A percentile compares a stretch with the other conserved stretches of the same genome.
Conservation (phyloP, 2,888 invertebrate genomes). For the Aquatica leii region DNA sequence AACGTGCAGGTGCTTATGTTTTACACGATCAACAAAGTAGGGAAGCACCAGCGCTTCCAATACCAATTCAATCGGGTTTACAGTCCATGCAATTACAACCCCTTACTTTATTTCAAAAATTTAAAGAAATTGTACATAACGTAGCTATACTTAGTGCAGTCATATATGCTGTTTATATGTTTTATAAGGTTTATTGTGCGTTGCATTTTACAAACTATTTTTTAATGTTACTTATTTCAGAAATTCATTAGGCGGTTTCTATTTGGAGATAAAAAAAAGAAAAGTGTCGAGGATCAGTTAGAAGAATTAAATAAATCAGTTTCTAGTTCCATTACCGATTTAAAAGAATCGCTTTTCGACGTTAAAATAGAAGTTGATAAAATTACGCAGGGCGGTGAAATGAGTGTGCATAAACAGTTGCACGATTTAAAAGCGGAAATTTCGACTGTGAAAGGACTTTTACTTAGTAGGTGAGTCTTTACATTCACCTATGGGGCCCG, state of each 20-base stretch:
- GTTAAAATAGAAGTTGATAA: constrained; percentile 72
- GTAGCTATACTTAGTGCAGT: constrained; percentile 80
- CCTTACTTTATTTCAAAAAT: constrained; percentile 61
- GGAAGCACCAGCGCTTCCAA: constrained; percentile 48
- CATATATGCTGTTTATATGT: constrained; percentile 79
- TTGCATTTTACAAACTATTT: neutral
- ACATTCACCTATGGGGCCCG: too few relatives aligned
- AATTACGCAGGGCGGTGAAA: constrained; percentile 58
- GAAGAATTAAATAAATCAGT: constrained; percentile 74
- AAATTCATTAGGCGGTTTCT: constrained; percentile 71
- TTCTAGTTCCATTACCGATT: constrained; percentile 65
- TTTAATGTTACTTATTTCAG: constrained; percentile 53
- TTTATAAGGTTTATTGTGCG: constrained; percentile 74
- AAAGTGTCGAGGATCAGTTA: constrained; percentile 72
- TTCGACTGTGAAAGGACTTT: constrained; percentile 75
- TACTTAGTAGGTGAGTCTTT: constrained; percentile 69
- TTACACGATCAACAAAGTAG: constrained; percentile 50
- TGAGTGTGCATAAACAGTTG: constrained; percentile 68
- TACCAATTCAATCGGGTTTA: constrained; percentile 18
- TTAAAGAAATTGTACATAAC: constrained; percentile 76
- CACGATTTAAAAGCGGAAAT: constrained; percentile 74
- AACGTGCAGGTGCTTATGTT: constrained; percentile 65
- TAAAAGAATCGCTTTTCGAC: constrained; percentile 71
- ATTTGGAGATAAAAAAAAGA: constrained; percentile 73
- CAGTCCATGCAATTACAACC: constrained; percentile 41